A percentile compares a stretch with the other conserved stretches of the same genome.
Evolutionary conservation across 1,140 invertebrate species (phyloP).

Genomic region (Rhagoletis zephyria): DNA sequence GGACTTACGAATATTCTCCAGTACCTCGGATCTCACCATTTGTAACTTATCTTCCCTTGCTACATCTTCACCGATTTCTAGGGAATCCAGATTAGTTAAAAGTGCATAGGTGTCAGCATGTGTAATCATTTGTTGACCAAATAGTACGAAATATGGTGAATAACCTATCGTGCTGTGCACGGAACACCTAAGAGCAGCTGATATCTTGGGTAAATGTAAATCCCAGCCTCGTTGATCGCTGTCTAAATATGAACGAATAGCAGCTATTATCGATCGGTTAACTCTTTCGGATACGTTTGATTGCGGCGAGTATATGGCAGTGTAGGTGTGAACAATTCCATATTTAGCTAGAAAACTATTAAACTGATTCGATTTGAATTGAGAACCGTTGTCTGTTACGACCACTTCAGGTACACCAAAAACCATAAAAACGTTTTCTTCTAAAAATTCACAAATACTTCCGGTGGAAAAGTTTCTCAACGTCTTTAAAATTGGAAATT

Average conservation of each 20-base stretch:
- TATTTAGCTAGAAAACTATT: constrained; percentile 15
- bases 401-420: too few relatives aligned
- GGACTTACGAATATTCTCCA: too few relatives aligned
- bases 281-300: constrained; percentile 30
- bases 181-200: constrained; percentile 22
- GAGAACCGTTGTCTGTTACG: neutral
- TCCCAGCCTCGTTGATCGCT: constrained; percentile 53
- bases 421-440: constrained; percentile 8
- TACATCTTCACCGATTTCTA: too few relatives aligned
- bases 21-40: too few relatives aligned
- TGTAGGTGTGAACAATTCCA: constrained; percentile 47
- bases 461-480: neutral
- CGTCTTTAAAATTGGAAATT: too few relatives aligned
- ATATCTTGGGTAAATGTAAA: neutral
- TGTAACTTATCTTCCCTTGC: too few relatives aligned
- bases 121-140: too few relatives aligned
- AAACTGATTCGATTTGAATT: constrained; percentile 42
- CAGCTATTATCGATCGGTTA: constrained; percentile 50
- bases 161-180: neutral
- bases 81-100: too few relatives aligned
- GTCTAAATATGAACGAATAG: constrained; percentile 33
- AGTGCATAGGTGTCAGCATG: too few relatives aligned
- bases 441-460: neutral
- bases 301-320: constrained; percentile 41
- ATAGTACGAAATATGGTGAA: constrained; percentile 43